Base-by-base conservation (phyloP, 1,140 invertebrate genomes). In the Limonius californicus region DNA sequence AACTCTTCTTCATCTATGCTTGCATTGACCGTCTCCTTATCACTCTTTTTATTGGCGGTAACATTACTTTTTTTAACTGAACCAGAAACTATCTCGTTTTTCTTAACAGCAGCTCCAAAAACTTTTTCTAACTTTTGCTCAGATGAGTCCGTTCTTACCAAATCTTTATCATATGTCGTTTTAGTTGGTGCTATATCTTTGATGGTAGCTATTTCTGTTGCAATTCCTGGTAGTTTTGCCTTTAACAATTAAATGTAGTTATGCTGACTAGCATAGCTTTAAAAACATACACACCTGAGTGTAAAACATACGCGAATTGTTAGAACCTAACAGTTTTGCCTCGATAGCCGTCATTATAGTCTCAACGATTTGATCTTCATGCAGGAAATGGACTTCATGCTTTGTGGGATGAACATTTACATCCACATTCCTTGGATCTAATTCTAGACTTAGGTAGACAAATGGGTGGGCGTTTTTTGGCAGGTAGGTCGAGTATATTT, bases 351-450 rank as follows among this genome's bases (percentile, higher is more conserved):
- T 78, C 72, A 89, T 89, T 0, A 98, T 85, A 75, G 83, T 86
- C 67, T 94, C 90, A 67, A 96, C 86, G 23, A 98, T 94, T 62
- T 87, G 81, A 63, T 94, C 91, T 79, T 98, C 94, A 74, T 98
- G 88, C 30, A 98, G 82, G 78, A 98, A 98, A 68, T 91, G 87
- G 0, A 97, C 95, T 82, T 98, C 95, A 70, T 96, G 89, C 81
- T 99, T 99, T 1, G 95, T 98, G 14, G 97, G 96, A 80, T 98
- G 96, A 0, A 98, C 90, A 81, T 99, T 99, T 0, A 99, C 96
- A 80, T 99, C 97, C 0, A 99, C 83, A 79, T 93, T 95, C 64
- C 84, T 82, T 1, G 95, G 89, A 69, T 89, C 83, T 74, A 99
- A 84, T 76, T 91, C 85, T 21, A 99, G 77, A 74, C 91, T 95